A percentile compares a stretch with the other conserved stretches of the same genome.
phyloP scores from a whole-genome alignment of 2,888 invertebrate species.

The Epistrophe eligans region DNA sequence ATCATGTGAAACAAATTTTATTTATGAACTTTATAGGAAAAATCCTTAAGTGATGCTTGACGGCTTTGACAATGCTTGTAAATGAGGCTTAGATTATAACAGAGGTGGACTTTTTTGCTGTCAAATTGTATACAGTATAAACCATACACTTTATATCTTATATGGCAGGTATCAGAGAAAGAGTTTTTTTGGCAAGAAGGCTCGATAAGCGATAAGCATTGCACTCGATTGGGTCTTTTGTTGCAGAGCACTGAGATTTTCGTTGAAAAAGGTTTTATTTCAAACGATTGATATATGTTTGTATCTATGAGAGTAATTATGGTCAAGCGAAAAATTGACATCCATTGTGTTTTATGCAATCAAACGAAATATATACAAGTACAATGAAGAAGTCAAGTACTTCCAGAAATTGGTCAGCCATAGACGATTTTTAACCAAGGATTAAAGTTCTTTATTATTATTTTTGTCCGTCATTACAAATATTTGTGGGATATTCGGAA shows the following conservation, averaged over 20 bases:
- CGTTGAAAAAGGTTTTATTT: constrained; percentile 46
- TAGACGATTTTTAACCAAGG: too few species aligned
- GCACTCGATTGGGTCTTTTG: constrained; percentile 58
- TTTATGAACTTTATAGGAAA: constrained; percentile 44
- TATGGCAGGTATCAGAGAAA: constrained; percentile 2
- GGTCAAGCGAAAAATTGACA: constrained; percentile 43
- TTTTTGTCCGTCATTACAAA: too few species aligned
- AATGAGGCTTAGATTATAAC: constrained; percentile 36
- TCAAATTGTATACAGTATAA: not conserved
- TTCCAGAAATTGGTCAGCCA: too few species aligned
- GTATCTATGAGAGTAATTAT: constrained; percentile 45
- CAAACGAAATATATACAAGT: not conserved
- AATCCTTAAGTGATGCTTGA: constrained; percentile 51
- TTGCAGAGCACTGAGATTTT: constrained; percentile 50
- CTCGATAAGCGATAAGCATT: constrained; percentile 44
- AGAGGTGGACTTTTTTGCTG: constrained; percentile 24
- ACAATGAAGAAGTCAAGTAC: too few species aligned
- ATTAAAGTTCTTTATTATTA: too few species aligned
- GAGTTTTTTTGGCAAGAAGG: constrained; percentile 42
- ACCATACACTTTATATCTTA: not conserved
- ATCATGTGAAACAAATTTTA: constrained; percentile 68
- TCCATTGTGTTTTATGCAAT: constrained; percentile 28
- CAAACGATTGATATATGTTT: constrained; percentile 23
- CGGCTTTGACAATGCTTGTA: constrained; percentile 42
- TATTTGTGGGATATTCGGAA: too few species aligned